Evolutionary conservation across 2,797 vertebrate species (phyloP).

Genomic region (Halcyon badia): DNA sequence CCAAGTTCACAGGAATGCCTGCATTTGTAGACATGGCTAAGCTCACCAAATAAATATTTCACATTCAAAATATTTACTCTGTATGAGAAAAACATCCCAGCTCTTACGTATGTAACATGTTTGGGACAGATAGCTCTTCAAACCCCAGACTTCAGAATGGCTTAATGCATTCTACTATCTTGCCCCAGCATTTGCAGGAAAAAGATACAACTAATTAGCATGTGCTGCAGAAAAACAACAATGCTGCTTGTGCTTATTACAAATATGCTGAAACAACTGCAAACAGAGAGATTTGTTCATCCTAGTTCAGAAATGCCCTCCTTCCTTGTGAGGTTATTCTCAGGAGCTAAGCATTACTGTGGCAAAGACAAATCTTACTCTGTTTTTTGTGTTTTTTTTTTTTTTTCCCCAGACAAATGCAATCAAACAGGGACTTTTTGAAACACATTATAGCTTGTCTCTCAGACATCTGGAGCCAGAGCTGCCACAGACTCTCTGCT

Average conservation of each 20-base stretch:
- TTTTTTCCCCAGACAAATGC: conserved; percentile 57
- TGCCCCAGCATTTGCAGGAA: not conserved
- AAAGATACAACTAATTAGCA: not conserved
- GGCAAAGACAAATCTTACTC: conserved; percentile 53
- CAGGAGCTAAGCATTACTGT: conserved; percentile 26
- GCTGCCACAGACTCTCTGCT: conserved; percentile 56
- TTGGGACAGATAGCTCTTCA: not conserved
- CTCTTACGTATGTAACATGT: fast-evolving
- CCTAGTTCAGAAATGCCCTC: conserved; percentile 30
- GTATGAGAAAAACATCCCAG: not conserved
- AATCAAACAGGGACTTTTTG: conserved; percentile 71
- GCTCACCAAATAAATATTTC: not conserved
- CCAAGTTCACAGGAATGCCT: not conserved
- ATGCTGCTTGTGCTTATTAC: not conserved
- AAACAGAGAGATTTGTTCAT: conserved; percentile 32
- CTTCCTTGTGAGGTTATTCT: conserved; percentile 26
- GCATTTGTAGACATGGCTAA: not conserved
- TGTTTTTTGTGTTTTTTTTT: not conserved
- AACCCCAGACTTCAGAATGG: not conserved
- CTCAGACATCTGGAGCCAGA: conserved; percentile 79
- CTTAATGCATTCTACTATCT: fast-evolving
- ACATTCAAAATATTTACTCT: not conserved
- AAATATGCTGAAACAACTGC: not conserved
- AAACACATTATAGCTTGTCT: conserved; percentile 69
- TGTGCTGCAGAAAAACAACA: not conserved